Percentiles rank a stretch among this genome's conserved stretches.
Conservation (phyloP, 2,797 vertebrate genomes). For the Aphelocoma californica region DNA sequence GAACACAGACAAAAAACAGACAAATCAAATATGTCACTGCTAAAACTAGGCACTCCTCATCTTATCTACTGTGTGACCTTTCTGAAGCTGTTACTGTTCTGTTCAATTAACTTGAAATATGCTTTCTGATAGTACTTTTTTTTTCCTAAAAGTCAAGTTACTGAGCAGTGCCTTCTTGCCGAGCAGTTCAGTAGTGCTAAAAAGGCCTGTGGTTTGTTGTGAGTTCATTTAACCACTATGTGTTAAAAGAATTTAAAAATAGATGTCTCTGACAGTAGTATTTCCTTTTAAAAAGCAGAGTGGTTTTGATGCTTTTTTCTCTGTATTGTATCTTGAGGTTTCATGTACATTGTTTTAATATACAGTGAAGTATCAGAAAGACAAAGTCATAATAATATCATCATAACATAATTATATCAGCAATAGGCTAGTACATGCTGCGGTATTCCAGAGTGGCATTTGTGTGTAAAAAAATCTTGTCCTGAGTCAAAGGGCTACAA, state of each 20-base stretch:
- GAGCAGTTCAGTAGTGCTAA: not conserved
- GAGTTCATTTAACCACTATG: not conserved
- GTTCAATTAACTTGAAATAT: not conserved
- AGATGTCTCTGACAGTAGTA: not conserved
- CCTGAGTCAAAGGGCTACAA: not conserved
- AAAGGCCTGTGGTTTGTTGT: not conserved
- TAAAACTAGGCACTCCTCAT: not conserved
- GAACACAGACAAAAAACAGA: not conserved
- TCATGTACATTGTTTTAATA: not conserved
- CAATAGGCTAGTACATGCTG: not conserved
- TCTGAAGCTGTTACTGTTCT: not conserved
- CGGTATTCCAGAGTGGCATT: not conserved
- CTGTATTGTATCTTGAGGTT: not conserved
- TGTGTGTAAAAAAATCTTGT: not conserved
- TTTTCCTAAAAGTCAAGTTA: not conserved
- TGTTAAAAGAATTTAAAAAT: not conserved
- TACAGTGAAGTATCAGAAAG: not conserved
- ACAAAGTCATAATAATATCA: not conserved
- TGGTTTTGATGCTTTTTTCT: constrained; percentile 3
- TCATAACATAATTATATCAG: not conserved
- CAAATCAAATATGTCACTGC: not conserved
- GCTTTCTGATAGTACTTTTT: not conserved
- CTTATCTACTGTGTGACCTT: not conserved
- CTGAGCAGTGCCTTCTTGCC: not conserved
- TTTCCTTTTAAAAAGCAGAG: constrained; percentile 23